Evolutionary conservation across 2,797 vertebrate genomes (phyloP).

Genomic region (Sardinella longiceps): DNA sequence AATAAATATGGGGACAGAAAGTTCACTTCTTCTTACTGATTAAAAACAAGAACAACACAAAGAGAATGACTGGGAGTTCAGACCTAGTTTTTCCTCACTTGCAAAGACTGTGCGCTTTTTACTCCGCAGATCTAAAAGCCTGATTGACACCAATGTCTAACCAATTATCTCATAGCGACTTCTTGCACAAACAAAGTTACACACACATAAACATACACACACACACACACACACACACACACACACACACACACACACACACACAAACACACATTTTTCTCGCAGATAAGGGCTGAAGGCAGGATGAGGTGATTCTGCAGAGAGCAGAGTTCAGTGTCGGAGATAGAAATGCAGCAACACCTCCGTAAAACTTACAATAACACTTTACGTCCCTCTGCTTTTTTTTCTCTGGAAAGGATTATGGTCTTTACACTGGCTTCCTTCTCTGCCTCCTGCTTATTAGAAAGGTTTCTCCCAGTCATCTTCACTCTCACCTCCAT

Average conservation of each 20-base stretch:
- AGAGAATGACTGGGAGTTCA: constrained; percentile 51
- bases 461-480: background rate
- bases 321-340: background rate
- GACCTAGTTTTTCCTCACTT: constrained; percentile 44
- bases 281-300: background rate
- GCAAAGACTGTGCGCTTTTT: constrained; percentile 53
- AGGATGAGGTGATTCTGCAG: background rate
- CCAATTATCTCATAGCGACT: background rate
- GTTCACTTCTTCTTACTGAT: background rate
- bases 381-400: background rate
- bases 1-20: background rate
- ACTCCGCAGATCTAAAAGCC: constrained; percentile 51
- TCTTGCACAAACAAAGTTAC: background rate
- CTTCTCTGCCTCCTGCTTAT: background rate
- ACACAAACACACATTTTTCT: background rate
- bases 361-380: constrained; percentile 15
- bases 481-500: background rate
- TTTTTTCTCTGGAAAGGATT: background rate
- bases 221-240: background rate
- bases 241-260: background rate
- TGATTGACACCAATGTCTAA: constrained; percentile 42
- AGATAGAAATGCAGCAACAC: background rate
- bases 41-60: background rate
- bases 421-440: background rate
- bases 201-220: too few relatives aligned